Evolutionary conservation across 2,888 invertebrate genomes (phyloP), one percentile per base, ranked within the genome.

Genomic region (Tinea semifulvella): DNA sequence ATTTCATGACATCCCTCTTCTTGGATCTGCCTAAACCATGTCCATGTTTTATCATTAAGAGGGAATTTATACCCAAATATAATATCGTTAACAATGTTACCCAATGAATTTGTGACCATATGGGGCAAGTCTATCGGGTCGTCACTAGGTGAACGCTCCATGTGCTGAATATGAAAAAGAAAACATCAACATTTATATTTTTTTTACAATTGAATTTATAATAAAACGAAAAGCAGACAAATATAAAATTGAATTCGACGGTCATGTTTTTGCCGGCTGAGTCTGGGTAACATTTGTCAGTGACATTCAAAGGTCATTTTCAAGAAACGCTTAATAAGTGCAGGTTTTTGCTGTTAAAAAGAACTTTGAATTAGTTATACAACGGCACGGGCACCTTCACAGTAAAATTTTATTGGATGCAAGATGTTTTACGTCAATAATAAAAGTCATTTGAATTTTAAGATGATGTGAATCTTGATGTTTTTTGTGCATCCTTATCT

Each of bases 1-100:
- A 95, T 89, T 55, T 88, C 84, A 60, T 91, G 89, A 42, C 90
- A 87, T 1, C 94, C 94, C 63, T 92, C 91, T 60, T 93, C 92
- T 65, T 94, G 92, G 43, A 92, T 75, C 53, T 87, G 73, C 56
- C 90, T 86, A 46, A 94, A 71, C 85, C 91, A 91, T 46, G 73
- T 75, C 92, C 94, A 95, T 4, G 86, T 86, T 56, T 84, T 77
- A 60, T 94, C 90, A 46, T 89, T 77, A 42, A 84, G 79, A 2
- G 82, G 70, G 65, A 86, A 94, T 52, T 84, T 85, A 55, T 84
- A 84, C 0, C 94, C 94, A 57, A 93, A 92, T 13, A 94, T 88
- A 38, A 94, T 70, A 51, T 85, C 84, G 58, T 91, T 91, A 46
- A 94, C 82, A 14, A 90, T 79, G 56, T 92, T 91, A 16, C 94